Percentiles rank a stretch among this genome's conserved stretches.
Conservation (phyloP, 1,140 invertebrate genomes). For the Drosophila takahashii region DNA sequence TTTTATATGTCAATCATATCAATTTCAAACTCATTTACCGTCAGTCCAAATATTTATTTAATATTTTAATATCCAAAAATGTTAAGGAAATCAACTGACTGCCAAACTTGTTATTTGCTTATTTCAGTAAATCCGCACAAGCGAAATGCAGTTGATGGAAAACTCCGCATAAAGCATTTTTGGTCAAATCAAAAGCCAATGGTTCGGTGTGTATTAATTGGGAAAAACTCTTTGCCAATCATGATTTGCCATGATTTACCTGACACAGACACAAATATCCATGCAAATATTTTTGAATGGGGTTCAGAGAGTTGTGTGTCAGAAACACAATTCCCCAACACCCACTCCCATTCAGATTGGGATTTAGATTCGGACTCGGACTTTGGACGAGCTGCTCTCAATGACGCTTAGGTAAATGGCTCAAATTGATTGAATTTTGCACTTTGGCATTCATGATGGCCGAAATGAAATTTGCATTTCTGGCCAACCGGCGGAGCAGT, state of each 20-base stretch:
- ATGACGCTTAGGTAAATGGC: constrained; percentile 68
- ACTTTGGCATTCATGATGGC: constrained; percentile 77
- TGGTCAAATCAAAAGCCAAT: constrained; percentile 43
- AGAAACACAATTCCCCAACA: constrained; percentile 38
- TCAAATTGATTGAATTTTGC: constrained; percentile 83
- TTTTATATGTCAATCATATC: not conserved
- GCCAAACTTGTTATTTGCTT: not conserved
- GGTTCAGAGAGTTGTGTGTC: constrained; percentile 18
- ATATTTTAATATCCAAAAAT: not conserved
- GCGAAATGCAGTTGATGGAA: constrained; percentile 22
- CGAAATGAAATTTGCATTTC: constrained; percentile 70
- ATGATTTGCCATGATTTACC: constrained; percentile 39
- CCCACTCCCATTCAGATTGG: constrained; percentile 29
- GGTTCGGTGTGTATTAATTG: constrained; percentile 38
- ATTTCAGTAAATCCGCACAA: not conserved
- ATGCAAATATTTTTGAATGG: constrained; percentile 38
- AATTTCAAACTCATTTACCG: not conserved
- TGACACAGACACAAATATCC: constrained; percentile 19
- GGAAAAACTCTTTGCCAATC: constrained; percentile 40
- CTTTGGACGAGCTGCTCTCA: constrained; percentile 52
- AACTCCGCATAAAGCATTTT: constrained; percentile 19
- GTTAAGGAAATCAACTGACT: not conserved
- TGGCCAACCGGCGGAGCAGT: constrained; percentile 7
- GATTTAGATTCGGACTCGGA: constrained; percentile 3
- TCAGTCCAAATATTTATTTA: not conserved